A percentile compares a stretch with the other conserved stretches of the same genome.
These are phyloP conservation scores for Cyclopterus lumpus DNA, from an alignment of 2,797 vertebrate genomes.

Conservation along the genomic window DNA sequence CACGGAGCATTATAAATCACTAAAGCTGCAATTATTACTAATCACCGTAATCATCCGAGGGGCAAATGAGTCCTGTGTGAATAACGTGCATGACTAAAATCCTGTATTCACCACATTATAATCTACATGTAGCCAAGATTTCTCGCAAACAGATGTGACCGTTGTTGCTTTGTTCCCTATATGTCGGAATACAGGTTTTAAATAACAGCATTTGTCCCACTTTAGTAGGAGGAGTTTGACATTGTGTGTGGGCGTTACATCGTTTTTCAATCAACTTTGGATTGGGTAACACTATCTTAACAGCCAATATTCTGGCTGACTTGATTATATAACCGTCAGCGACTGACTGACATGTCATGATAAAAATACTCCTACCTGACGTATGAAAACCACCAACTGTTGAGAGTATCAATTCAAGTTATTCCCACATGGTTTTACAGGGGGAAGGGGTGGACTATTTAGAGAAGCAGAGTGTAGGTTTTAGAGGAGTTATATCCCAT, in stretches of 20 bases:
- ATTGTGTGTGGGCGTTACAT: constrained; percentile 21
- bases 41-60: constrained; percentile 52
- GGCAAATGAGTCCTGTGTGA: constrained; percentile 36
- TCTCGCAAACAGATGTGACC: constrained; percentile 11
- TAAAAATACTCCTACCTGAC: constrained; percentile 56
- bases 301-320: constrained; percentile 56
- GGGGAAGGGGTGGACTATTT: constrained; percentile 63
- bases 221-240: constrained; percentile 6
- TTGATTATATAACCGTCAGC: constrained; percentile 72
- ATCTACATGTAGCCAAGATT: neutral
- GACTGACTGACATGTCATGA: constrained; percentile 50
- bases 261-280: constrained; percentile 52
- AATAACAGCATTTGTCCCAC: neutral
- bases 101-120: constrained; percentile 16
- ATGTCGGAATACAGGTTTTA: constrained; percentile 17
- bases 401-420: constrained; percentile 52
- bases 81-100: constrained; percentile 31
- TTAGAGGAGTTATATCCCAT: constrained; percentile 47
- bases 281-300: constrained; percentile 71
- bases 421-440: constrained; percentile 43
- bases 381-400: constrained; percentile 51
- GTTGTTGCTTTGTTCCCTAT: neutral
- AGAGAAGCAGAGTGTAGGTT: constrained; percentile 57
- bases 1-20: constrained; percentile 41
- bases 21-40: constrained; percentile 51